Evolutionary conservation across 2,888 invertebrate species (phyloP), one percentile per base, ranked within the genome.

Genomic region (Cyaniris semiargus): DNA sequence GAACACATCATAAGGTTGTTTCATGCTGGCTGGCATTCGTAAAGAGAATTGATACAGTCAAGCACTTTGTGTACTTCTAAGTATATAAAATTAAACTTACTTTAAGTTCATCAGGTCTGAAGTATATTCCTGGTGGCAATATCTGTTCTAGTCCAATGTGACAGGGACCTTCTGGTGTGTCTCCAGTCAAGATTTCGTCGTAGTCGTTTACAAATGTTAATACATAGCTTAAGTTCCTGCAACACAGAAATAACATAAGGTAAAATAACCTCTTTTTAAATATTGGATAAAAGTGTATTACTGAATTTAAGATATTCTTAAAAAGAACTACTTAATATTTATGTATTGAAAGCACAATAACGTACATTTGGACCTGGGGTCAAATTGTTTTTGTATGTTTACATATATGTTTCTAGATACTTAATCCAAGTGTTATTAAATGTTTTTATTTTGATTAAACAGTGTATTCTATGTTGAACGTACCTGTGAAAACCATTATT

Each of bases 401-500:
- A 1, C 27, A n/a, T 38, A 2, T 34, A 34, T 38, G 38, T 38
- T 38, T 38, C 8, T 38, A 38, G 8, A 38, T 44, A 44, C 10
- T 44, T 3, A 10, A 13, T 44, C 44, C 10, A 44, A 44, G 44
- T 44, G 44, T 44, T 3, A 44, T 13, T 10, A 44, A 44, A 44
- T 44, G 13, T 2, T 44, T 44, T 38, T 13, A 44, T 10, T 44
- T 44, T 58, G 18, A 56, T n/a, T n/a, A 56, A n/a, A 21, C 58
- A n/a, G 58, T 58, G 1, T 18, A 44, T 44, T 44, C 2, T 53
- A 60, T 66, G 15, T 15, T 66, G 66, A 15, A 27, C 66, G 66
- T 87, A 94, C 93, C 93, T 89, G 83, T 93, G 92, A 78, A 91
- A 93, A 6, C 93, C 93, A 81, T 89, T 87, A 81, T 87, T 88